Base-by-base conservation (phyloP, 2,113 vertebrate species). In the Motacilla alba region DNA sequence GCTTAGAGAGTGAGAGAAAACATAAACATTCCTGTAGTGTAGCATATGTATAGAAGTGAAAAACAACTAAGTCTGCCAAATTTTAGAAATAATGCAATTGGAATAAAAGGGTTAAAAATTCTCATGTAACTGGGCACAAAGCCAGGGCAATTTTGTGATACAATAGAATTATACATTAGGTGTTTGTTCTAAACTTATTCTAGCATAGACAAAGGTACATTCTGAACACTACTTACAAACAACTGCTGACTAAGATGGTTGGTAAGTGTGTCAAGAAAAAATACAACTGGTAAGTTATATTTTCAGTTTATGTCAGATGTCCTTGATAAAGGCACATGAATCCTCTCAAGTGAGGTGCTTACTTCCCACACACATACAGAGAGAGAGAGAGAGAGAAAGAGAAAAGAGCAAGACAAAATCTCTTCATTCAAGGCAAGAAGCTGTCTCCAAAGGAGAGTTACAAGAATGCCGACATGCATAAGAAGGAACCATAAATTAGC, bases 371-470 rank as follows among this genome's bases (percentile, higher is more conserved):
- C 50, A 67, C 27, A 59, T 11, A 53, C 31, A 80, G 31, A 50
- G 46, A 58, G 13, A 41, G 14, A 68, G 30, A 58, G 11, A n/a
- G 27, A 67, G 16, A 44, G 43, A 43, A 1, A 33, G 35, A 35
- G 8, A 43, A 56, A 53, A 81, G 6, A 26, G 9, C 44, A 86
- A 87, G 31, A 15, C 41, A 37, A 79, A 88, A 87, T 76, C 72
- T 82, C 60, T 82, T 92, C 43, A 77, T 87, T 95, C 77, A 72
- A 78, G 52, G 55, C 66, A 87, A 89, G 66, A 97, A 62, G 33
- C 70, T 89, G 69, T 94, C 74, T 92, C 86, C 85, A 84, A 94
- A 94, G 76, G 58, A 77, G 46, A 72, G 90, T 73, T 96, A 43
- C 79, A 94, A 77, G 84, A 94, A 90, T 85, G 64, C 62, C 94